phyloP scores from a whole-genome alignment of 2,888 invertebrate genomes.

The Arrhopalites spinosus region DNA sequence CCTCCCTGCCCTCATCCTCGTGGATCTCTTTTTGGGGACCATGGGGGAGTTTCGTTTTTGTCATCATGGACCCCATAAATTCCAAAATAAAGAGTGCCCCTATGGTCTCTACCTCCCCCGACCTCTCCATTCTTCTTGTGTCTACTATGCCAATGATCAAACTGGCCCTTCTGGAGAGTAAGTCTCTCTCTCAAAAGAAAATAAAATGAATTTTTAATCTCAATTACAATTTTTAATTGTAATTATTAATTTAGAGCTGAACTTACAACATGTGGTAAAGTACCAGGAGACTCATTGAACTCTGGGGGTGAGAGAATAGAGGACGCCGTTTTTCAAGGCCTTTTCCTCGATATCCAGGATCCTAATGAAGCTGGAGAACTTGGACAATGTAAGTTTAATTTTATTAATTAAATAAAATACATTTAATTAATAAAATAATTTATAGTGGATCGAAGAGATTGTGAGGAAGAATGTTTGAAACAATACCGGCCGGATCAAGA shows the following conservation, averaged over 20 bases:
- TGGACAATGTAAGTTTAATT: background rate
- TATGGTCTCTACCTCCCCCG: constrained; percentile 6
- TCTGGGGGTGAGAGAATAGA: background rate
- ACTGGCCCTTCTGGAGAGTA: constrained; percentile 24
- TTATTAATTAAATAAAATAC: background rate
- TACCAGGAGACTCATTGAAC: background rate
- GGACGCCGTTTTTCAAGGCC: background rate
- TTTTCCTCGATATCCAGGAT: constrained; percentile 17
- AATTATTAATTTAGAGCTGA: constrained; percentile 17
- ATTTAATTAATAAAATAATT: background rate
- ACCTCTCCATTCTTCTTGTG: background rate
- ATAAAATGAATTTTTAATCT: background rate
- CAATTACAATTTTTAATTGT: background rate
- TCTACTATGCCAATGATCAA: constrained; percentile 28
- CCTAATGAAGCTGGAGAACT: constrained; percentile 16
- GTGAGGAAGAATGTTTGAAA: constrained; percentile 13
- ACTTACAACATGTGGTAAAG: background rate
- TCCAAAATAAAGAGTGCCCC: constrained; percentile 23
- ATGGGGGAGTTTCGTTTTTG: constrained; percentile 28
- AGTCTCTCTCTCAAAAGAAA: background rate
- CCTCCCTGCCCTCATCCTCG: no score
- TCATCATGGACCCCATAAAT: constrained; percentile 19
- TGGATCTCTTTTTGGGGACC: no score
- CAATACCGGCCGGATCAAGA: background rate
- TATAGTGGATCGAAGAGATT: background rate